Percentiles rank a stretch among this genome's conserved stretches.
Conservation (phyloP, 2,797 vertebrate genomes). For the Phrynocephalus guinanensis region DNA sequence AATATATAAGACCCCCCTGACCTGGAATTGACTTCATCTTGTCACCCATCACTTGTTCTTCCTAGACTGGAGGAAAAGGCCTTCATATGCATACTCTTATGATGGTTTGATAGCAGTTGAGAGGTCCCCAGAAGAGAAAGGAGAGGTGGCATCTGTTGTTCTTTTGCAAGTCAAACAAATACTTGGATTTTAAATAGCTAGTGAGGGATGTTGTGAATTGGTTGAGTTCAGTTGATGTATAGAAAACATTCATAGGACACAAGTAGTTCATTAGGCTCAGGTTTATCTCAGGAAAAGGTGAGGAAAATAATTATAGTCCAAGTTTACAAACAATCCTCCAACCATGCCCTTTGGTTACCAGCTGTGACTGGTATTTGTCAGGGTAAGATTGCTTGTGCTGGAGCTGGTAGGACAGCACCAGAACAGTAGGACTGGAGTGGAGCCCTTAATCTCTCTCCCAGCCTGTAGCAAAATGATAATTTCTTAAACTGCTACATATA, state of each 20-base stretch:
- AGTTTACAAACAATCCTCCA: neutral
- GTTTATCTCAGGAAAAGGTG: neutral
- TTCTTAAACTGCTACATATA: neutral
- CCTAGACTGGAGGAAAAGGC: no score
- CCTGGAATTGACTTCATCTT: no score
- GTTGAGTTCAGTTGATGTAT: no score
- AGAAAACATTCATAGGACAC: no score
- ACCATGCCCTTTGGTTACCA: neutral
- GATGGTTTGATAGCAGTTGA: no score
- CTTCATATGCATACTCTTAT: no score
- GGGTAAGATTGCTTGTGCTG: neutral
- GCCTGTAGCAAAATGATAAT: conserved; percentile 6
- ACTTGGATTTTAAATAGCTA: no score
- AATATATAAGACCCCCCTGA: no score
- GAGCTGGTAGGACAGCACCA: neutral
- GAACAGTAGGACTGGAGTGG: neutral
- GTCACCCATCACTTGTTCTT: no score
- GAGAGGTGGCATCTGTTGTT: no score
- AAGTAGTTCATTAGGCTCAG: neutral
- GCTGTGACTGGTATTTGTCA: neutral
- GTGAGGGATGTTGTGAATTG: no score
- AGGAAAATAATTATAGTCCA: neutral
- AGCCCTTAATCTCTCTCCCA: neutral
- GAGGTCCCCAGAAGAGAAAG: no score
- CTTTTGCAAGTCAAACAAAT: neutral